These are phyloP conservation scores for Aleiodes alternator DNA, from an alignment of 2,888 invertebrate genomes.

Conservation along the genomic window DNA sequence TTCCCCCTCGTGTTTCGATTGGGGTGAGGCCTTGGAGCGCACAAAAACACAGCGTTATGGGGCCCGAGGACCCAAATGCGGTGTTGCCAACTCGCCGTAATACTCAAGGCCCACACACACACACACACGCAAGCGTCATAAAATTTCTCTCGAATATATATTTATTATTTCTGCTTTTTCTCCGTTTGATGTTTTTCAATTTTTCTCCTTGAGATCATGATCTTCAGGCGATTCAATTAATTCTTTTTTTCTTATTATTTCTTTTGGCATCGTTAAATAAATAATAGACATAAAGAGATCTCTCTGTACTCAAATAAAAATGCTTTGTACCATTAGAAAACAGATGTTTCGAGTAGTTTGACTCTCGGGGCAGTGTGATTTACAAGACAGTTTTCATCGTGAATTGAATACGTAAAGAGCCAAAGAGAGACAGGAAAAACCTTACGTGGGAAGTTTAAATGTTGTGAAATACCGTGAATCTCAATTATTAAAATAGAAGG, in stretches of 20 bases:
- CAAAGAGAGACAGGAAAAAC: neutral
- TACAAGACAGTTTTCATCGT: conserved; percentile 32
- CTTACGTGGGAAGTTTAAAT: conserved; percentile 6
- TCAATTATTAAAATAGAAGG: too few relatives aligned
- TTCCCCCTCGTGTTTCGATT: conserved; percentile 54
- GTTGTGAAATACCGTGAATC: too few relatives aligned
- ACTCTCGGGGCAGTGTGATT: conserved; percentile 31
- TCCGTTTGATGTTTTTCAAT: neutral
- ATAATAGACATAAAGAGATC: conserved; percentile 21
- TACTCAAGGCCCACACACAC: conserved; percentile 16
- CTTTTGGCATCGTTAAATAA: neutral
- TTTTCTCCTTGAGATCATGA: neutral
- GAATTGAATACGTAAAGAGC: conserved; percentile 11
- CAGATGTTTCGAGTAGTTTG: conserved; percentile 42
- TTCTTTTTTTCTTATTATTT: too few relatives aligned
- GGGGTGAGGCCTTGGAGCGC: conserved; percentile 68
- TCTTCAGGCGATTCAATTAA: neutral
- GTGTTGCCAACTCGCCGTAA: conserved; percentile 40
- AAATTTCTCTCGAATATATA: conserved; percentile 19
- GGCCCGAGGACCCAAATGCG: conserved; percentile 52
- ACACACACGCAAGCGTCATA: neutral
- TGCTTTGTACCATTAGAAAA: conserved; percentile 26
- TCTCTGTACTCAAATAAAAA: neutral
- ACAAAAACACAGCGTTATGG: conserved; percentile 62
- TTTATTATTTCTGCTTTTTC: conserved; percentile 4